Evolutionary conservation across 2,113 vertebrate species (phyloP).

Genomic region (Delphinapterus leucas): DNA sequence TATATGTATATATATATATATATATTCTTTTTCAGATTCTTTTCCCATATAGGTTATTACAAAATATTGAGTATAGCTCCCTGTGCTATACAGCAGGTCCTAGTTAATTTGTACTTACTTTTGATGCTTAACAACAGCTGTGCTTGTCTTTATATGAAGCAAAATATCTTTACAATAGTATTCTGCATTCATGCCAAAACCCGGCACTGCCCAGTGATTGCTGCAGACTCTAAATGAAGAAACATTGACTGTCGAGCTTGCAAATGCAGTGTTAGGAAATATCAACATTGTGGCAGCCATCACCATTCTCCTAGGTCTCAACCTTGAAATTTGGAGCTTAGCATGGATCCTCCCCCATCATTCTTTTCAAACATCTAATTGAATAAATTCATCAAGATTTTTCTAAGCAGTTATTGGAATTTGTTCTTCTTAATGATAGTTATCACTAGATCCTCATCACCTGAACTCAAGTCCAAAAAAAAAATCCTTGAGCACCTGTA

Average conservation of each 20-base stretch:
- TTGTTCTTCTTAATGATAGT: background rate
- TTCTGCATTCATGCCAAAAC: background rate
- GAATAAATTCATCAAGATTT: background rate
- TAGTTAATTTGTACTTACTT: background rate
- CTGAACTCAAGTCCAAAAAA: background rate
- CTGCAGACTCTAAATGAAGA: background rate
- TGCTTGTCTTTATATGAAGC: background rate
- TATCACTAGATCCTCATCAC: background rate
- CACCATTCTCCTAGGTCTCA: background rate
- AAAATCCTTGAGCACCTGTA: background rate
- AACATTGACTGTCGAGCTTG: background rate
- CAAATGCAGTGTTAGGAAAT: background rate
- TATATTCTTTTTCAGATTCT: too few relatives aligned
- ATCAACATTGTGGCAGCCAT: background rate
- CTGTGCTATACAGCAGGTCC: too few relatives aligned
- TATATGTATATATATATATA: too few relatives aligned
- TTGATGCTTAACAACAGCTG: background rate
- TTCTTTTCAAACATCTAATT: background rate
- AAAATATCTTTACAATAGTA: background rate
- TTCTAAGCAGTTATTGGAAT: background rate
- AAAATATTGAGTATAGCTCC: too few relatives aligned
- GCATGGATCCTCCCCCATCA: background rate
- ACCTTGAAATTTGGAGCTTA: background rate
- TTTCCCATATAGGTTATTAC: too few relatives aligned
- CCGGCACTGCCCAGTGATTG: background rate